Conservation (phyloP, 23 tunicate species). For the Diplosoma virens region DNA sequence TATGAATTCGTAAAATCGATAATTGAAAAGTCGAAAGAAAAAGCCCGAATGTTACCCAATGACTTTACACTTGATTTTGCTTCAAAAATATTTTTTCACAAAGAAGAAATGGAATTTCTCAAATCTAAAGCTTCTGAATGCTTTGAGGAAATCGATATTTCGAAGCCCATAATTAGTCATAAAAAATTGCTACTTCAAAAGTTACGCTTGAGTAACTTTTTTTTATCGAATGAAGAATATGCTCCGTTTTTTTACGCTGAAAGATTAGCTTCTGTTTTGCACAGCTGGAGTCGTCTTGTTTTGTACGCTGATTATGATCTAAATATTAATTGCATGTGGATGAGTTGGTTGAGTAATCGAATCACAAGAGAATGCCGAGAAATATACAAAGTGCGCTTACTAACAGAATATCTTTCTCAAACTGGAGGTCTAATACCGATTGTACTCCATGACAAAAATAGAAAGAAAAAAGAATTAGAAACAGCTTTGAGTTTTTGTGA, state of each 20-base stretch:
- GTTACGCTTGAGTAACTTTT: too few species aligned
- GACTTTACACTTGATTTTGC: too few species aligned
- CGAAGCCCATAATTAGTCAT: too few species aligned
- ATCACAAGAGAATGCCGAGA: background rate
- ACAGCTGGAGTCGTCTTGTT: background rate
- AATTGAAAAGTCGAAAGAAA: too few species aligned
- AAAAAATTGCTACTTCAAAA: too few species aligned
- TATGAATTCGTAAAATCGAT: too few species aligned
- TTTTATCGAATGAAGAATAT: background rate
- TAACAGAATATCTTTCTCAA: background rate
- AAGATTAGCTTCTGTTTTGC: slow-evolving; percentile 27
- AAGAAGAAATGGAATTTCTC: too few species aligned
- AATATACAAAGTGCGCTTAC: background rate
- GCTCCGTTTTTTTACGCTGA: slow-evolving; percentile 13
- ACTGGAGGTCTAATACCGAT: background rate
- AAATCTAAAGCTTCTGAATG: too few species aligned
- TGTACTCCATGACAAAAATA: background rate
- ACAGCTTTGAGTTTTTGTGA: background rate
- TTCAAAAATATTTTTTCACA: too few species aligned
- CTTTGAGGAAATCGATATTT: too few species aligned
- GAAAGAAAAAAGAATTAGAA: background rate
- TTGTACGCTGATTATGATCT: background rate
- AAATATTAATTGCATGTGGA: background rate
- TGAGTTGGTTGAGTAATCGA: background rate
- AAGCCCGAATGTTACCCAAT: too few species aligned